Evolutionary conservation across 2,797 vertebrate species (phyloP).

Genomic region (Nannoperca obscura): DNA sequence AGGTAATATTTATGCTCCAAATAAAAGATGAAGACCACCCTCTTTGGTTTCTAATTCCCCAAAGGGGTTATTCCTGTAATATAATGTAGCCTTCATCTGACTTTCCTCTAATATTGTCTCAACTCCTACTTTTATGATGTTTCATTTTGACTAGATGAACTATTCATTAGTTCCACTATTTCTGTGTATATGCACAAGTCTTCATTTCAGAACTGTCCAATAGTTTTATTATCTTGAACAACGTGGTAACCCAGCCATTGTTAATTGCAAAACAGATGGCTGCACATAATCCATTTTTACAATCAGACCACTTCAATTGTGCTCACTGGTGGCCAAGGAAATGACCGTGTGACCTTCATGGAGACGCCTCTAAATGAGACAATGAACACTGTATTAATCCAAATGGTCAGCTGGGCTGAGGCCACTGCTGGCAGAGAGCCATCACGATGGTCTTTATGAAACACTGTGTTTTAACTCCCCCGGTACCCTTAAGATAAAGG

Average conservation of each 20-base stretch:
- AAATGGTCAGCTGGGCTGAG: constrained; percentile 60
- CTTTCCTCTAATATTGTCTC: constrained; percentile 49
- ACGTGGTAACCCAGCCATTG: constrained; percentile 75
- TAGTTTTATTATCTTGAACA: constrained; percentile 81
- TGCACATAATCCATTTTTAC: constrained; percentile 84
- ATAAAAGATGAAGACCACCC: neutral
- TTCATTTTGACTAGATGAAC: constrained; percentile 59
- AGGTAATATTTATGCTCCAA: constrained; percentile 10
- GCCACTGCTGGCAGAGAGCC: constrained; percentile 71
- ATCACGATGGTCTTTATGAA: constrained; percentile 67
- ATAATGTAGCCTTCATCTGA: constrained; percentile 37
- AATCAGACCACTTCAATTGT: constrained; percentile 72
- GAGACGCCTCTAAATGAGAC: constrained; percentile 77
- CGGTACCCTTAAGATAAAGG: constrained; percentile 73
- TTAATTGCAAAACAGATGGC: constrained; percentile 85
- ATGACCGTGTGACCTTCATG: constrained; percentile 81
- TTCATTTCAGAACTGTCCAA: constrained; percentile 64
- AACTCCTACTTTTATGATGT: constrained; percentile 37
- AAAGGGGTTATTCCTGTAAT: neutral
- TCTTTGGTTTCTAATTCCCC: neutral
- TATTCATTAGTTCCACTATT: constrained; percentile 78
- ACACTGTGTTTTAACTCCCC: constrained; percentile 69
- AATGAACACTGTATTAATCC: constrained; percentile 80
- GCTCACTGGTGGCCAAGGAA: constrained; percentile 71
- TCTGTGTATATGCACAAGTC: constrained; percentile 68